These are phyloP conservation scores for Phalacrocorax carbo DNA, from an alignment of 2,113 vertebrate species.

Conservation along the genomic window DNA sequence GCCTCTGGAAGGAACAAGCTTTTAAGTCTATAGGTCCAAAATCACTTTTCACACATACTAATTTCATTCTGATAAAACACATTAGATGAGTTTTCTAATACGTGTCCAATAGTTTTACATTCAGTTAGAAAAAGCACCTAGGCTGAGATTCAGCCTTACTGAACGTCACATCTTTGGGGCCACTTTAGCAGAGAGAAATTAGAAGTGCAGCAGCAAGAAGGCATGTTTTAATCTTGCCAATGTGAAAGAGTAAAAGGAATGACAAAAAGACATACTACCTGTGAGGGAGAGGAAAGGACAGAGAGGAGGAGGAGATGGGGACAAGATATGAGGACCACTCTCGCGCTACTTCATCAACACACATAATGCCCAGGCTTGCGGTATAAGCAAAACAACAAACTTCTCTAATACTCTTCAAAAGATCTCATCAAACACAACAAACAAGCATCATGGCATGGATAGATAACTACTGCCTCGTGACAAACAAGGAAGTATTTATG, in stretches of 20 bases:
- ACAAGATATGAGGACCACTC: background rate
- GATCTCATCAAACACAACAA: slow-evolving; percentile 13
- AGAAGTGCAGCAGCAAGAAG: background rate
- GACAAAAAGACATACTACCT: background rate
- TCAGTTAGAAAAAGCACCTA: background rate
- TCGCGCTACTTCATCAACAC: background rate
- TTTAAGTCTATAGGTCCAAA: background rate
- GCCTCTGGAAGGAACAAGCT: background rate
- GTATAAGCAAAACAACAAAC: background rate
- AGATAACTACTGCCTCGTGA: background rate
- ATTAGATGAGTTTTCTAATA: background rate
- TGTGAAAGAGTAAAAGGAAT: background rate
- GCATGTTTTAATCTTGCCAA: background rate
- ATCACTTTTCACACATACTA: background rate
- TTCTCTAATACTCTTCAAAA: background rate
- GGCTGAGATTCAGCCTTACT: background rate
- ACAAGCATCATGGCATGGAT: background rate
- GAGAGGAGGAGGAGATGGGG: background rate
- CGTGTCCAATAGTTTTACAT: fast-evolving
- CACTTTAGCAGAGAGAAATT: background rate
- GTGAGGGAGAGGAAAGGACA: background rate
- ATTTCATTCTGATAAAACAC: background rate
- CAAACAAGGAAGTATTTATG: slow-evolving; percentile 38
- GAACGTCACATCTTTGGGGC: background rate
- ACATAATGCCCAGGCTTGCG: background rate